These are phyloP conservation scores for Carapus acus DNA, from an alignment of 2,797 vertebrate genomes.

Conservation along the genomic window DNA sequence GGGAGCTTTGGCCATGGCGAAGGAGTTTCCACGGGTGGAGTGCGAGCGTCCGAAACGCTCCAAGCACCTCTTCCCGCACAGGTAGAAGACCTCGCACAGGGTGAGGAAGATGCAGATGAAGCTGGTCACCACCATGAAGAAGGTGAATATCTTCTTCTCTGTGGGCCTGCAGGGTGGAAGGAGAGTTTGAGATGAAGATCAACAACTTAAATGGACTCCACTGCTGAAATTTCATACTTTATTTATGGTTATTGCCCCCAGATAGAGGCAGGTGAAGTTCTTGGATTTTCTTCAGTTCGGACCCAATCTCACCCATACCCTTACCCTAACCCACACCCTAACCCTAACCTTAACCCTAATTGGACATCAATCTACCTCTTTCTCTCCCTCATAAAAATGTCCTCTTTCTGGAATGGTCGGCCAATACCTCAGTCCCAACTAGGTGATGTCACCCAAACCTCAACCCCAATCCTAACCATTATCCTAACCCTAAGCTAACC, in stretches of 20 bases:
- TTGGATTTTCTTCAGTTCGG: too few relatives aligned
- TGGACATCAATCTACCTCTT: too few relatives aligned
- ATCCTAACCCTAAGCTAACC: too few relatives aligned
- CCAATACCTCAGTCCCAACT: too few relatives aligned
- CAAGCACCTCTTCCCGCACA: slow-evolving; percentile 73
- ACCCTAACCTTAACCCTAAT: too few relatives aligned
- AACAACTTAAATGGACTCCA: background rate
- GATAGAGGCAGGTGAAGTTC: too few relatives aligned
- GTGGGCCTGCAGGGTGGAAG: slow-evolving; percentile 66
- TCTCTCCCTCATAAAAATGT: too few relatives aligned
- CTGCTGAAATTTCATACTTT: slow-evolving; percentile 1
- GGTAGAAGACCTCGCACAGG: slow-evolving; percentile 73
- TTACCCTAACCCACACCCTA: too few relatives aligned
- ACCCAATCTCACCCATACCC: too few relatives aligned
- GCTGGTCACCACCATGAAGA: slow-evolving; percentile 78
- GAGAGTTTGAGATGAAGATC: slow-evolving; percentile 5
- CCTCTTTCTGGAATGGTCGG: too few relatives aligned
- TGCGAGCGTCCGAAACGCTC: slow-evolving; percentile 48
- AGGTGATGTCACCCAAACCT: too few relatives aligned
- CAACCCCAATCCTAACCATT: too few relatives aligned
- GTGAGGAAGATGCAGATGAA: slow-evolving; percentile 75
- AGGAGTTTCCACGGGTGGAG: slow-evolving; percentile 16
- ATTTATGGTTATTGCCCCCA: background rate
- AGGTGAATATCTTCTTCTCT: slow-evolving; percentile 80
- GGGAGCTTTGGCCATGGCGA: slow-evolving; percentile 38